Evolutionary conservation across 1,140 invertebrate species (phyloP).

Genomic region (Meteorus sp.): DNA sequence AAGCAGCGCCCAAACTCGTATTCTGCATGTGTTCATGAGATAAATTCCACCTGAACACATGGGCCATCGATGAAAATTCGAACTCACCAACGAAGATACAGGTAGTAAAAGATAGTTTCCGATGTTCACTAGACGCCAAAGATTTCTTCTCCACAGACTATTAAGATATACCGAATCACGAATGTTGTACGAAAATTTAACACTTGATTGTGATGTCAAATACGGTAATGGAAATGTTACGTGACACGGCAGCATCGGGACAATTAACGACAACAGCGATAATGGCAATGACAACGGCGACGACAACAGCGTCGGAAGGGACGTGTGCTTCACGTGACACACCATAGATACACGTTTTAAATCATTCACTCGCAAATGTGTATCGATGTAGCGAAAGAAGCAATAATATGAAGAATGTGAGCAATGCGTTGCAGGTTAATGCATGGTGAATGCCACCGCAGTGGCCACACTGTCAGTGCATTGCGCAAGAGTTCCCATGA

Average conservation of each 20-base stretch:
- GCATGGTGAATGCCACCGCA: neutral
- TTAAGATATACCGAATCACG: too few species aligned
- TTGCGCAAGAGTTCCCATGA: slow-evolving; percentile 16
- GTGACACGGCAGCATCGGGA: neutral
- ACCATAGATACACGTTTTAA: slow-evolving; percentile 1
- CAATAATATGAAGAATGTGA: neutral
- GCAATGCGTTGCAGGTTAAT: neutral
- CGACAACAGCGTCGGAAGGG: neutral
- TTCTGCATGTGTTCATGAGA: too few species aligned
- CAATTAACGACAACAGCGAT: neutral
- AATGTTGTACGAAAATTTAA: too few species aligned
- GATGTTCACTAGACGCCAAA: too few species aligned
- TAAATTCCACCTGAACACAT: too few species aligned
- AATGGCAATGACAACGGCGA: neutral
- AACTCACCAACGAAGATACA: too few species aligned
- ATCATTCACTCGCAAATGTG: neutral
- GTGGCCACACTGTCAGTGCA: neutral
- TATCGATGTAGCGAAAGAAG: neutral
- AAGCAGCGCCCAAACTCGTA: too few species aligned
- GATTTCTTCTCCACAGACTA: too few species aligned
- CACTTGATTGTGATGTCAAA: neutral
- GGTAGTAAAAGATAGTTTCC: too few species aligned
- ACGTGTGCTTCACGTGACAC: slow-evolving; percentile 9
- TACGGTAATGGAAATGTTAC: neutral
- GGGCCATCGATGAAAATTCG: too few species aligned